Conservation (phyloP, 2,797 vertebrate species). For the Myotis daubentonii region DNA sequence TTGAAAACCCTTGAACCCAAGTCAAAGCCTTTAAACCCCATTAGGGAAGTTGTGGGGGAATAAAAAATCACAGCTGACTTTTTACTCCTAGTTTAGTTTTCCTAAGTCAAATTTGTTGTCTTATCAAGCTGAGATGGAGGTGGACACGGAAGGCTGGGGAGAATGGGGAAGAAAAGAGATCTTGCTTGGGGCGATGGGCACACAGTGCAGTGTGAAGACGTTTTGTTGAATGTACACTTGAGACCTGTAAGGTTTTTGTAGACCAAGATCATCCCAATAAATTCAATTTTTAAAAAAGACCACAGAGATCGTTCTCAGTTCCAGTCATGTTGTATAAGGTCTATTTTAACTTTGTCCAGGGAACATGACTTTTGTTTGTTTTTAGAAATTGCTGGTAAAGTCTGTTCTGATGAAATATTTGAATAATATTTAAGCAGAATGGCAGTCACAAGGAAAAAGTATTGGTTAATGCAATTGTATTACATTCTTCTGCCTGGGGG, state of each 20-base stretch:
- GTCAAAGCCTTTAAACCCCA: background rate
- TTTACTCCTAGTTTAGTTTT: background rate
- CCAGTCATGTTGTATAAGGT: slow-evolving; percentile 10
- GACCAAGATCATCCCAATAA: background rate
- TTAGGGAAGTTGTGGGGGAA: background rate
- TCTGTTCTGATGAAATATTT: slow-evolving; percentile 79
- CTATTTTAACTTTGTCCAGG: slow-evolving; percentile 68
- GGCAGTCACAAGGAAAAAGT: background rate
- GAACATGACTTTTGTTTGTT: slow-evolving; percentile 76
- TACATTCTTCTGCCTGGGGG: too few species aligned
- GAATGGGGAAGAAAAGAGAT: background rate
- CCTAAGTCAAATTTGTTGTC: background rate
- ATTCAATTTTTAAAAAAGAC: background rate
- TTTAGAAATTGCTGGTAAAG: slow-evolving; percentile 59
- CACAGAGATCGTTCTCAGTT: slow-evolving; percentile 57
- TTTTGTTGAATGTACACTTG: background rate
- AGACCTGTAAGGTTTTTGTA: background rate
- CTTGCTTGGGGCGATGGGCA: background rate
- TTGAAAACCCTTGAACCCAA: background rate
- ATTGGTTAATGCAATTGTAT: background rate
- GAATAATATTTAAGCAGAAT: slow-evolving; percentile 79
- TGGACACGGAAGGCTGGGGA: background rate
- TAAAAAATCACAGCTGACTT: background rate
- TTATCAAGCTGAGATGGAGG: background rate
- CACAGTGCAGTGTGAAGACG: background rate